Base-by-base conservation (phyloP, 1,140 invertebrate genomes). In the Nymphalis io region DNA sequence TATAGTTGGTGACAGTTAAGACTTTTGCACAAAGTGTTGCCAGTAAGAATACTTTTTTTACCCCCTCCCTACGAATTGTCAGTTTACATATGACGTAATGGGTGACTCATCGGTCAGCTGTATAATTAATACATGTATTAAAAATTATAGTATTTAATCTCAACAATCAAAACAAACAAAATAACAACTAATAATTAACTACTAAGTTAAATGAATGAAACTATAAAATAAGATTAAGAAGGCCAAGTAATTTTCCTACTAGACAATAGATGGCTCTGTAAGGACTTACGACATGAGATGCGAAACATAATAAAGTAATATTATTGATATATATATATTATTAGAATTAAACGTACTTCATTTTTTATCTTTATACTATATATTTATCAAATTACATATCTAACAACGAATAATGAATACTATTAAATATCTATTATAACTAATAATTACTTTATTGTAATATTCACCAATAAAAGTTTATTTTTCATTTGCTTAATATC, bases 1-100 rank as follows among this genome's bases (percentile, higher is more conserved):
- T 87, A 70, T 72, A 68, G 62, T 75, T 72, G 27, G 39, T 82
- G 70, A 71, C 76, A 80, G 73, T 38, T 73, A 60, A 65, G 77
- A 80, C 65, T 66, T 69, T 75, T 55, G 23, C 18, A 2, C 20
- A 33, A 59, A 73, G 77, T 85, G 78, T 80, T 87, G 80, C 82
- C 66, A 73, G 48, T 65, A 82, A 84, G 76, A 79, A 68, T 60
- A 58, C n/a, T 53, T 23, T 71, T 72, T 60, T 61, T 58, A 20
- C 21, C 42, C 65, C 61, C 42, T 70, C 60, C 53, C 16, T n/a
- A 53, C 16, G 8, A 42, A 63, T 48, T 64, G 23, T 53, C 40
- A 40, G 46, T 58, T 63, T 72, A 60, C 53, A 63, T 53, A 51
- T 70, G 66, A 75, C 67, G 70, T 73, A 75, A 80, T 75, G 38